Conservation (phyloP, 2,888 invertebrate genomes). For the Polydrusus tereticollis region DNA sequence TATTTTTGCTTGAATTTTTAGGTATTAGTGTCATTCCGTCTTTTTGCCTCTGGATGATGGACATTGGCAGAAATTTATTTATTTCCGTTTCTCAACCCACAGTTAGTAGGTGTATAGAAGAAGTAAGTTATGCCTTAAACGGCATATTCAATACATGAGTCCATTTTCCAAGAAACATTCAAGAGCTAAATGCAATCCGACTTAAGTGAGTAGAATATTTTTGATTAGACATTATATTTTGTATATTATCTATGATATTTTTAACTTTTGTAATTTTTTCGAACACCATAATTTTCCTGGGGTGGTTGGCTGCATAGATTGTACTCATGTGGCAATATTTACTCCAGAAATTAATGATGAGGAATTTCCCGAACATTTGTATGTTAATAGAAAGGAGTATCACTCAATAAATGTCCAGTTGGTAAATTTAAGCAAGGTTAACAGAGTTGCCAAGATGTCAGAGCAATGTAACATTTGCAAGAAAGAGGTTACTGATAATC, state of each 20-base stretch:
- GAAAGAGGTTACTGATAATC: too few species aligned
- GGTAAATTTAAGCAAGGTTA: background rate
- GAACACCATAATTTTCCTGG: background rate
- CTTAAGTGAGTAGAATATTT: background rate
- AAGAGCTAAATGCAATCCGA: background rate
- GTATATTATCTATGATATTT: background rate
- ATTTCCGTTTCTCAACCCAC: background rate
- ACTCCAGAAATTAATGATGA: constrained; percentile 4
- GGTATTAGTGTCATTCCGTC: too few species aligned
- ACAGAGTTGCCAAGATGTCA: too few species aligned
- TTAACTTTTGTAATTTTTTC: background rate
- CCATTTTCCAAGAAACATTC: background rate
- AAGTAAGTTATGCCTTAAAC: background rate
- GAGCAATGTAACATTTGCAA: too few species aligned
- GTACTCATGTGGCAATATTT: constrained; percentile 36
- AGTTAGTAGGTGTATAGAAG: background rate
- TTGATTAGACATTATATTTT: background rate
- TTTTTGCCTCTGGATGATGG: too few species aligned
- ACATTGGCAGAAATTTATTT: background rate
- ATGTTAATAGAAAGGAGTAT: constrained; percentile 42
- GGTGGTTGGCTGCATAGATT: constrained; percentile 24
- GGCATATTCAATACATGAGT: background rate
- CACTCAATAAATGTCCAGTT: constrained; percentile 44
- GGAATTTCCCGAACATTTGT: constrained; percentile 3
- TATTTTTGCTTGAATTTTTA: too few species aligned